Evolutionary conservation across 2,113 vertebrate species (phyloP).

Genomic region (Pseudois nayaur): DNA sequence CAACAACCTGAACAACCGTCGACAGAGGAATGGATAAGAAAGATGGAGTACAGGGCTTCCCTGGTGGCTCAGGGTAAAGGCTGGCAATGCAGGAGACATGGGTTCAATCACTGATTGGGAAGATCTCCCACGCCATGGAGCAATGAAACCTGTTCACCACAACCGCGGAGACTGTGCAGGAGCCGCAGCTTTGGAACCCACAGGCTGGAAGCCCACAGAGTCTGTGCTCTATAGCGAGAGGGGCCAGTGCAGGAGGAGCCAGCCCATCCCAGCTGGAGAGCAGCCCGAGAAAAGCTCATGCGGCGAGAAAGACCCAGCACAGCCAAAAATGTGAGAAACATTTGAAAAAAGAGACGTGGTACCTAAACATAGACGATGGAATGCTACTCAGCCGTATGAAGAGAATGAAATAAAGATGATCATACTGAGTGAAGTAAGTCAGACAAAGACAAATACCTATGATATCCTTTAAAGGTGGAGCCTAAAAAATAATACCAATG

Average conservation of each 20-base stretch:
- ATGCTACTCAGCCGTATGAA: neutral
- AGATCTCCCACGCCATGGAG: neutral
- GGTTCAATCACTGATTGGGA: neutral
- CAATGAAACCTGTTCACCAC: rapidly evolving
- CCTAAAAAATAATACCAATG: neutral
- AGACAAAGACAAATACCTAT: neutral
- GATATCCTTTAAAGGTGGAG: neutral
- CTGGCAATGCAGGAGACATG: neutral
- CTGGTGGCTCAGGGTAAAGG: neutral
- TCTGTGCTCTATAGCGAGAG: rapidly evolving
- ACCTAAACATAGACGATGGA: neutral
- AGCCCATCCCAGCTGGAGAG: rapidly evolving
- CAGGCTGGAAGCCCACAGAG: too few species aligned
- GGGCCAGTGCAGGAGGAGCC: neutral
- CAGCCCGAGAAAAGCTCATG: neutral
- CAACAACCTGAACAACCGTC: neutral
- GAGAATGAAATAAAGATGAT: neutral
- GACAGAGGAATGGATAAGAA: neutral
- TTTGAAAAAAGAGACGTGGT: neutral
- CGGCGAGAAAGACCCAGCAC: neutral
- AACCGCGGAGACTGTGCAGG: neutral
- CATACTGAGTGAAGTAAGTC: neutral
- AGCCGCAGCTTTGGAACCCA: neutral
- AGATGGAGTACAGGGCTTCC: neutral
- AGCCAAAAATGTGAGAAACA: neutral